phyloP scores from a whole-genome alignment of 2,888 invertebrate genomes.

The Cenopis cana region DNA sequence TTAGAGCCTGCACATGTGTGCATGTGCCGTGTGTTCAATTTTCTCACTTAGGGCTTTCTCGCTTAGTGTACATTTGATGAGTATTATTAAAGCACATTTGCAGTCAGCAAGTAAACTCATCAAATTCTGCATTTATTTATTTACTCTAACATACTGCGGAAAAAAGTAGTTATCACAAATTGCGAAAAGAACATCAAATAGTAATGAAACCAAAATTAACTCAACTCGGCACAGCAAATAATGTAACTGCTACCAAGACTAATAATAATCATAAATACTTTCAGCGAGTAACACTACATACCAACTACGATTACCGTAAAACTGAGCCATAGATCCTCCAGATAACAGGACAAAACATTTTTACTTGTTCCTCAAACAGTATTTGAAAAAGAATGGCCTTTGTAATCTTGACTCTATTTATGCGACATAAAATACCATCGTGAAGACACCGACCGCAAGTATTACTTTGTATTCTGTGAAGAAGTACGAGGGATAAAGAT shows the following conservation, averaged over 20 bases:
- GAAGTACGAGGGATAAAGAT: conserved; percentile 68
- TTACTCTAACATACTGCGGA: not conserved
- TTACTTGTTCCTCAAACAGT: conserved; percentile 59
- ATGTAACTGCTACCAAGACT: conserved; percentile 55
- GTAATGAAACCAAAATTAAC: not conserved
- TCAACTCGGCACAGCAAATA: conserved; percentile 20
- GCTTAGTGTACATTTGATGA: too few species aligned
- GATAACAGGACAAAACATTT: conserved; percentile 74
- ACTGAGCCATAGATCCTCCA: conserved; percentile 69
- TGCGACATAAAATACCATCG: conserved; percentile 38
- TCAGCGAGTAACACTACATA: conserved; percentile 55
- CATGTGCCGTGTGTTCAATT: too few species aligned
- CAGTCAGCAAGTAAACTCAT: too few species aligned
- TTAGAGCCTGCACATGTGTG: too few species aligned
- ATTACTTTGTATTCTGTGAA: conserved; percentile 56
- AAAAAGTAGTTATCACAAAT: not conserved
- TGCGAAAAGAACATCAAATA: not conserved
- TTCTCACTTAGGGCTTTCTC: too few species aligned
- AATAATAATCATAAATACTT: conserved; percentile 65
- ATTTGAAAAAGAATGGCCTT: conserved; percentile 30
- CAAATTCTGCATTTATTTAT: too few species aligned
- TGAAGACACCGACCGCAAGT: conserved; percentile 22
- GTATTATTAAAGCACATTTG: too few species aligned
- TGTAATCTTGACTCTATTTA: conserved; percentile 44
- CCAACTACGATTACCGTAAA: conserved; percentile 74